Evolutionary conservation across 1,140 invertebrate genomes (phyloP).

Genomic region (Oreohelix idahoensis): DNA sequence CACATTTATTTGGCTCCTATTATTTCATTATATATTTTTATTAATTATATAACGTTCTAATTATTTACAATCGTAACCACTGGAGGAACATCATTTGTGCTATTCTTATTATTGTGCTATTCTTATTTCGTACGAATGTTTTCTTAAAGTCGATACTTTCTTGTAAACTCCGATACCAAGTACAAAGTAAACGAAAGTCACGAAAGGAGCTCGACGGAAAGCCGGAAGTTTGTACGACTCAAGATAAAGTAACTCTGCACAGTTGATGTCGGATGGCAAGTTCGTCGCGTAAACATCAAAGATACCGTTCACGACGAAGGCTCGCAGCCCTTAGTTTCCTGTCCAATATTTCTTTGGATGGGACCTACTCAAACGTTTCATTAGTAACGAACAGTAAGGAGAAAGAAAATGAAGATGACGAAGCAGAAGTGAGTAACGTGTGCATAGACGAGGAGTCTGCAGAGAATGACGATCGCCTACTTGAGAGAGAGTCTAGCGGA

Average conservation of each 20-base stretch:
- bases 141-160: too few species aligned
- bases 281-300: slow-evolving; percentile 31
- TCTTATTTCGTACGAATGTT: too few species aligned
- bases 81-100: too few species aligned
- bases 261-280: slow-evolving; percentile 10
- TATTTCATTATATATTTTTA: too few species aligned
- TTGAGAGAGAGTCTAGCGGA: not conserved
- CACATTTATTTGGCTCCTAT: too few species aligned
- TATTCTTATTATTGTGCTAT: too few species aligned
- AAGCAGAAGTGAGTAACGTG: not conserved
- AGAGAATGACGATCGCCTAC: not conserved
- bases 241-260: not conserved
- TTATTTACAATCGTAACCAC: too few species aligned
- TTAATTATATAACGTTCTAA: too few species aligned
- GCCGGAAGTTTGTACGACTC: not conserved
- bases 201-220: too few species aligned
- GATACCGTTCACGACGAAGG: slow-evolving; percentile 26
- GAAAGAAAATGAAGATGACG: not conserved
- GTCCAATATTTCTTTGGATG: slow-evolving; percentile 31
- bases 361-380: slow-evolving; percentile 4
- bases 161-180: too few species aligned
- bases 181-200: too few species aligned
- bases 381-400: not conserved
- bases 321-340: slow-evolving; percentile 32
- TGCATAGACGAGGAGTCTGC: not conserved